phyloP scores from a whole-genome alignment of 2,797 vertebrate species.

The Coreius guichenoti region DNA sequence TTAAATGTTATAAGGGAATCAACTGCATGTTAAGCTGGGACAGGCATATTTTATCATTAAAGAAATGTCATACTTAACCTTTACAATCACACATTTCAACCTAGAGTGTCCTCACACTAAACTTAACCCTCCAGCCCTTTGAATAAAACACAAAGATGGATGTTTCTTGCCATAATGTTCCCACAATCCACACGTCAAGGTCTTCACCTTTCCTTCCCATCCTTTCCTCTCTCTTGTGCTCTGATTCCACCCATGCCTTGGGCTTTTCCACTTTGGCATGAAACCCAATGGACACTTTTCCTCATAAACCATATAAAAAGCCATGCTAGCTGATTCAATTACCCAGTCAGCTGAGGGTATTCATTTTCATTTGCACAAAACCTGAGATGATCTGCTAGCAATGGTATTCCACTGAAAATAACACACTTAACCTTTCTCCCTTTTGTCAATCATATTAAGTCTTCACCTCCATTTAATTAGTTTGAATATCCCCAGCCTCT shows the following conservation, averaged over 20 bases:
- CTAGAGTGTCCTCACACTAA: slow-evolving; percentile 8
- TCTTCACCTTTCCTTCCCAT: slow-evolving; percentile 54
- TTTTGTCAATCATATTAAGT: slow-evolving; percentile 9
- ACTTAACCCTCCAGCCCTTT: slow-evolving; percentile 15
- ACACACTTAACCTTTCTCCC: neutral
- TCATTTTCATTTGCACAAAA: slow-evolving; percentile 22
- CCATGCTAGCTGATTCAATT: slow-evolving; percentile 40
- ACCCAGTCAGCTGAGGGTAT: slow-evolving; percentile 32
- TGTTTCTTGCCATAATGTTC: slow-evolving; percentile 31
- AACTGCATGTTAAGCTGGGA: neutral
- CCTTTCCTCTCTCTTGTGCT: slow-evolving; percentile 43
- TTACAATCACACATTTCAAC: neutral
- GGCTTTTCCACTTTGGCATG: slow-evolving; percentile 51
- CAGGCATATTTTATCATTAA: neutral
- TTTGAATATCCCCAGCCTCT: slow-evolving; percentile 48
- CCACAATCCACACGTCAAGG: slow-evolving; percentile 16
- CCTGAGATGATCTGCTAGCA: neutral
- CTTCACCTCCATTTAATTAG: slow-evolving; percentile 24
- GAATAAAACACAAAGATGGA: slow-evolving; percentile 33
- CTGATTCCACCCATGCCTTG: slow-evolving; percentile 25
- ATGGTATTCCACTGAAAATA: slow-evolving; percentile 25
- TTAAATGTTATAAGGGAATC: neutral
- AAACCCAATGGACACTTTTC: slow-evolving; percentile 8
- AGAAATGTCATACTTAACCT: neutral
- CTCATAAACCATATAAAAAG: slow-evolving; percentile 33